Evolutionary conservation across 2,113 vertebrate species (phyloP), one percentile per base, ranked within the genome.

Genomic region (Odobenus rosmarus): DNA sequence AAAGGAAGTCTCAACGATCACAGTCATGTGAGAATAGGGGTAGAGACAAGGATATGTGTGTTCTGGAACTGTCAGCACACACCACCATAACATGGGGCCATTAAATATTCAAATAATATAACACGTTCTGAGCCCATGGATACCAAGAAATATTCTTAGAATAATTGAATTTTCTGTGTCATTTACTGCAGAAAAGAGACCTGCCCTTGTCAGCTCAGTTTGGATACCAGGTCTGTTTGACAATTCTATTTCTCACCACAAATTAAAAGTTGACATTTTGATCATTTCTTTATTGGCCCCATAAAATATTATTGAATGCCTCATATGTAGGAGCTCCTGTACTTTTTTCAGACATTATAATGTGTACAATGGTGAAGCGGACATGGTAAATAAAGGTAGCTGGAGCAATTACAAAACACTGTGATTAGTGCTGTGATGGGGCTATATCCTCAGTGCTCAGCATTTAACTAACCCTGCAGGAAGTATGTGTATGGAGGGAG

Each of bases 91-190:
- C 12, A 62, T 3, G 14, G 49, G 51, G 3, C 8, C 62, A 61
- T 36, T 23, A 67, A 81, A 88, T 24, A 15, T 36, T 74, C 79
- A 83, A 94, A 55, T 85, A 76, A 85, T 14, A 0, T 53, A 86
- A 77, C 16, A 59, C 24, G 8, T 42, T 95, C 71, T 89, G n/a
- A 72, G 79, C 42, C n/a, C 53, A 59, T 19, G 31, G 33, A 42
- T 18, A 94, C 15, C 9, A 39, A 92, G 15, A 74, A 64, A 51
- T 76, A 69, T 21, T 88, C 36, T 95, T 74, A 79, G 42, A 82
- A n/a, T 90, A 94, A 36, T 5, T 77, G 18, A 51, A 33, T 67
- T 95, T 88, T 94, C 11, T 23, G 4, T 61, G 53, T 53, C 0
- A 3, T 86, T 96, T 94, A 31, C 51, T 71, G 21, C 49, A 88